Conservation (phyloP, 2,797 vertebrate species). For the Vireo griseus region DNA sequence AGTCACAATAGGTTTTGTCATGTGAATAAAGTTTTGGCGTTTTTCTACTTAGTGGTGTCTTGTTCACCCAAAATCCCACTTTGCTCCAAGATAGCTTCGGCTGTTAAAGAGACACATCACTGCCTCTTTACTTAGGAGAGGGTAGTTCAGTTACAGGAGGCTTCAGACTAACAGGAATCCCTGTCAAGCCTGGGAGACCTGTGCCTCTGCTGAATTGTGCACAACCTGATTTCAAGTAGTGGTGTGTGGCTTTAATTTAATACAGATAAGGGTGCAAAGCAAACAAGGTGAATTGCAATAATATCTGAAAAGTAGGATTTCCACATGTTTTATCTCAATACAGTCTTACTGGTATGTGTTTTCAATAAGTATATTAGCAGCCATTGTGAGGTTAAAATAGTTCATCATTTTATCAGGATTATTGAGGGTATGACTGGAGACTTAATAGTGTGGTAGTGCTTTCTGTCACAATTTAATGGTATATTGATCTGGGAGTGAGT, state of each 20-base stretch:
- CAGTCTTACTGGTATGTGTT: not conserved
- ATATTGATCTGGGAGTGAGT: slow-evolving; percentile 70
- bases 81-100: not conserved
- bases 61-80: not conserved
- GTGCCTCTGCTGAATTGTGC: not conserved
- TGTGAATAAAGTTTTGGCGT: not conserved
- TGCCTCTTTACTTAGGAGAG: not conserved
- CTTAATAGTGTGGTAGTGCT: slow-evolving; percentile 68
- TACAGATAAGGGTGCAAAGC: not conserved
- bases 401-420: slow-evolving; percentile 71
- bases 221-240: not conserved
- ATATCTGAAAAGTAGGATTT: not conserved
- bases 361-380: slow-evolving; percentile 33
- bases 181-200: not conserved
- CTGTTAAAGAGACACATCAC: not conserved
- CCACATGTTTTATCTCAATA: slow-evolving; percentile 6
- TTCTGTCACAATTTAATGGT: slow-evolving; percentile 75
- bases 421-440: slow-evolving; percentile 63
- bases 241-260: not conserved
- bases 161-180: not conserved
- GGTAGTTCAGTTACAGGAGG: not conserved
- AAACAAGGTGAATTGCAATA: not conserved
- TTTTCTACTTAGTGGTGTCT: not conserved
- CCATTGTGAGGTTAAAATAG: slow-evolving; percentile 63
- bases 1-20: not conserved